Evolutionary conservation across 2,113 vertebrate species (phyloP), one percentile per base, ranked within the genome.

Genomic region (Phoenicopterus ruber): DNA sequence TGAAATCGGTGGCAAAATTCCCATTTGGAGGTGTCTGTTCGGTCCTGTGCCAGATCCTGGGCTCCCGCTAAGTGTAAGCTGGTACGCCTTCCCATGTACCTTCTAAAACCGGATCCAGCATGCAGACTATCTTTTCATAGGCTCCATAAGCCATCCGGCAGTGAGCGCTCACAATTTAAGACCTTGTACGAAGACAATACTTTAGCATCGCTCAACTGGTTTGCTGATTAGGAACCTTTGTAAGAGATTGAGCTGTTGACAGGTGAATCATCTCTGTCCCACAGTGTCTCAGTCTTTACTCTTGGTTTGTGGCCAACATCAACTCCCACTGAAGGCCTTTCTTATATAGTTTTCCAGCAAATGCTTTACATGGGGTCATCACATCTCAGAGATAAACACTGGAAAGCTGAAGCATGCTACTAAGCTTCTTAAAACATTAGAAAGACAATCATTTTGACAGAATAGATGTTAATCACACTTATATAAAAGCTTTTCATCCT

Each of bases 381-480:
- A 63, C 71, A 67, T 81, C 96, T 94, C 50, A 1, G 76, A 96
- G 96, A 82, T 88, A 95, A 90, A 94, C 79, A 81, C 67, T 38
- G 67, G 74, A 76, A 92, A 90, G 76, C 90, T 96, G 95, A 90
- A 92, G 63, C 59, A 31, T 40, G 67, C 55, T 88, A 92, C 93
- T 96, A 91, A 87, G 89, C 89, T 91, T 70, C 93, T 97, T 93
- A 81, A 96, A 95, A 95, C 91, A 90, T 91, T 80, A 93, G 91
- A 95, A 97, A 94, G 91, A 97, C 93, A 97, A 93, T 96, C 17
- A 78, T 95, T 95, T 91, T 92, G 47, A 91, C 94, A 94, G 91
- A 97, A 93, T 80, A 95, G 87, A 96, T 96, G 72, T 97, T 97
- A 95, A 97, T 97, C 97, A 96, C 90, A 50, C 91, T 93, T 91